A percentile compares a stretch with the other conserved stretches of the same genome.
Conservation (phyloP, 2,888 invertebrate genomes). For the Odontothrips loti region DNA sequence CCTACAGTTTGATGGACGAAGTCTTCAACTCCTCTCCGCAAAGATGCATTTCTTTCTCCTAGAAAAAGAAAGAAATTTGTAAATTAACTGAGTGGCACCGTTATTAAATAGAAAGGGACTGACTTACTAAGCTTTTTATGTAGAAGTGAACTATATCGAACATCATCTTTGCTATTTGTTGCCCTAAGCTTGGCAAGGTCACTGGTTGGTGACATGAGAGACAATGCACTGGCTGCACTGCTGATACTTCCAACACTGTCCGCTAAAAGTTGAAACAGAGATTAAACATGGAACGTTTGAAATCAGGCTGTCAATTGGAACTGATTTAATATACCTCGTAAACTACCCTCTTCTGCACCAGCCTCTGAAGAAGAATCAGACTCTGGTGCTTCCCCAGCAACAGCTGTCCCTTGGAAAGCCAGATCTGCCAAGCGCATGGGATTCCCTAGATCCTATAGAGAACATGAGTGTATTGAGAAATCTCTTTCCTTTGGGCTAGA, state of each 20-base stretch:
- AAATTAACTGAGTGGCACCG: neutral
- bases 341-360: neutral
- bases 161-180: neutral
- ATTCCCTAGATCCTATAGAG: too few relatives aligned
- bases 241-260: neutral
- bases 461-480: too few relatives aligned
- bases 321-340: neutral
- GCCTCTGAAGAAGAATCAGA: neutral
- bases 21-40: neutral
- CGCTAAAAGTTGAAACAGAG: neutral
- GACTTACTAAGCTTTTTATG: neutral
- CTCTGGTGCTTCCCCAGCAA: neutral
- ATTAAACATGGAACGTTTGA: neutral
- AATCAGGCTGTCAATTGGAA: neutral
- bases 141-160: neutral
- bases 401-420: neutral
- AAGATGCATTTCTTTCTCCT: constrained; percentile 5
- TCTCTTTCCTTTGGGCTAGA: too few relatives aligned
- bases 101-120: neutral
- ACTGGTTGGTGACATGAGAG: neutral
- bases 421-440: too few relatives aligned
- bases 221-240: constrained; percentile 1
- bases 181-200: neutral
- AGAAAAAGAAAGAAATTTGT: neutral
- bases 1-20: neutral